Evolutionary conservation across 64 coral and sea anemone species (phyloP), one percentile per base, ranked within the genome.

Genomic region (Actinia tenebrosa): DNA sequence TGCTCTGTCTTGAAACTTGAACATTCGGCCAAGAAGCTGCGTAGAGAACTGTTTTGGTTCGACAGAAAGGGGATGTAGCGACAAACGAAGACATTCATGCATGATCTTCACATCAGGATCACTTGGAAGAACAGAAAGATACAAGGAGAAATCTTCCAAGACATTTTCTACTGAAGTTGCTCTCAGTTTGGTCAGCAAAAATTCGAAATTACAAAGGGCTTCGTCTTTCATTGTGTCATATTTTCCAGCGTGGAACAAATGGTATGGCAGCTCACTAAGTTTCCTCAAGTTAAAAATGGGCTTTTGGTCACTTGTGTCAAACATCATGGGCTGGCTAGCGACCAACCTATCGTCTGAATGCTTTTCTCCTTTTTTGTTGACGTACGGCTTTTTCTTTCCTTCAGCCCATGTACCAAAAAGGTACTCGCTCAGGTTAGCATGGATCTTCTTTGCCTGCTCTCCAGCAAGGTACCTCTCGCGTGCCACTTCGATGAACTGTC

Each of bases 401-500:
- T 46, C 60, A 37, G 90, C 81, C 97, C 97, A 99, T 44, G 83
- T 93, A 3, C 97, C 97, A 15, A 92, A 85, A 54, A 99, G 95
- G 56, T 93, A 99, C 7, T 99, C 97, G n/a, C 90, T 90, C 88
- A 99, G 90, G 43, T 93, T 93, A 1, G 88, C 85, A 84, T 95
- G 92, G 78, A 99, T 92, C 58, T 88, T 88, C 11, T 30, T 86
- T 17, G 93, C 81, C 60, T 93, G 53, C 2, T 95, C 86, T 58
- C 60, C 79, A 71, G 59, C 26, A 18, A 99, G 26, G 79, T 99
- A 99, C 47, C 97, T 87, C 77, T 91, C 91, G n/a, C 88, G 86
- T 52, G 96, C 93, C 23, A 92, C 96, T 64, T 98, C 96, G 15
- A 95, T 98, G 47, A 98, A 98, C 77, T 98, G 96, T 72, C 93